Base-by-base conservation (phyloP, 2,888 invertebrate species). In the Ferrisia virgata region DNA sequence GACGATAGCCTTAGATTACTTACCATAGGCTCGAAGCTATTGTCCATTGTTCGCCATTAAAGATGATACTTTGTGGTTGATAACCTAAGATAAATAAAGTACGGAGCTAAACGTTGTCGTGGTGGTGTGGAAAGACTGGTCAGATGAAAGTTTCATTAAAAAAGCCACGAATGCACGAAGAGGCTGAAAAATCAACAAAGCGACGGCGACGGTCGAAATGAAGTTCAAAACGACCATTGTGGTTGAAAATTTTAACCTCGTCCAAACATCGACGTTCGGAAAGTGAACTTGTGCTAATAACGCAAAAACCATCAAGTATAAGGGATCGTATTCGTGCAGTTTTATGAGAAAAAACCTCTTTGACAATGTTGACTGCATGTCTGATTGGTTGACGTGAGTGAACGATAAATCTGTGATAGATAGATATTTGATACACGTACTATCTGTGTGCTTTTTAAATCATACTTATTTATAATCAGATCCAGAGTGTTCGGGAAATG, bases 21-120 rank as follows among this genome's bases (percentile, higher is more conserved):
- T 47, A 47, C n/a, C 47, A 47, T 47, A n/a, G 47, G 4, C 47
- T 47, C 18, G 13, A 47, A 47, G 13, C 47, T 47, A 47, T 47
- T 47, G 47, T 47, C 47, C 47, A 53, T 22, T 53, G 18, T 53
- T 53, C 18, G 9, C 53, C 53, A 53, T 11, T 22, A 53, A 53
- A 53, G 53, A 53, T 18, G 53, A 53, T 53, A 53, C 53, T 53
- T 22, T 53, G 18, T 13, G 53, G 53, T 53, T 53, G 18, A 53
- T 53, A 53, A 22, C 53, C 53, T n/a, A 64, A 64, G 64, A 64
- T 64, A 64, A 64, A 64, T 64, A 64, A 64, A 64, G 64, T 64
- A 25, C 15, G 28, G n/a, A 28, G 28, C 28, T 25, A 15, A 28
- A 64, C 64, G 9, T 58, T 25, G 9, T 6, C 9, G 31, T 53